phyloP scores from a whole-genome alignment of 2,113 vertebrate genomes.

The Tupaia chinensis region DNA sequence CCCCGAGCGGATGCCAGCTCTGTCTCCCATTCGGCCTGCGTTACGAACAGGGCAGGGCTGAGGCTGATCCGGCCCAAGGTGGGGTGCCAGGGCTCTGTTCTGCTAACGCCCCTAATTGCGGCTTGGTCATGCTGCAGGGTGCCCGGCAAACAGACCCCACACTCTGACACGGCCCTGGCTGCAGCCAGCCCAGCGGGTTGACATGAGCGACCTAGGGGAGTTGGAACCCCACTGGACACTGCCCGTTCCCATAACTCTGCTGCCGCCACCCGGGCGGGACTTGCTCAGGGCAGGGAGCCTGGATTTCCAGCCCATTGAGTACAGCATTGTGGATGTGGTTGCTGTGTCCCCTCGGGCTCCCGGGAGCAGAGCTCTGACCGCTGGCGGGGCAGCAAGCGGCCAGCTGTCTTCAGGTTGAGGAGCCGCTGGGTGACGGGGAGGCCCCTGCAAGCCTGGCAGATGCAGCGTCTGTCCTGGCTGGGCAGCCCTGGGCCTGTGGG shows the following conservation, averaged over 20 bases:
- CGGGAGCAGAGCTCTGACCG: rapidly evolving
- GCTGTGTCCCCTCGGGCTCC: not conserved
- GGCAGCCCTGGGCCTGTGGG: not conserved
- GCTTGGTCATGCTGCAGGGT: not conserved
- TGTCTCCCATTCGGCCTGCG: constrained; percentile 49
- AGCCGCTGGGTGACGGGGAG: not conserved
- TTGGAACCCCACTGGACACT: not conserved
- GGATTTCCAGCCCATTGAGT: not conserved
- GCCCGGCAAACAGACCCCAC: rapidly evolving
- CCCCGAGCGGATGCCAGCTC: not conserved
- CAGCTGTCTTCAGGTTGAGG: rapidly evolving
- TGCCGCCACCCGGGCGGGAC: not conserved
- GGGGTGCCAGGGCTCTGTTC: not conserved
- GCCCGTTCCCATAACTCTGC: not conserved
- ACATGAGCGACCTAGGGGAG: rapidly evolving
- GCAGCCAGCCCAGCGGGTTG: rapidly evolving
- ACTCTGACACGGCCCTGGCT: rapidly evolving
- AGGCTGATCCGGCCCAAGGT: not conserved
- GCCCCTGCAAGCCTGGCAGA: not conserved
- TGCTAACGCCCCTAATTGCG: rapidly evolving
- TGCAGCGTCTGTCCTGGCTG: not conserved
- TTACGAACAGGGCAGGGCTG: not conserved
- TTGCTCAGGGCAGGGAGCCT: not conserved
- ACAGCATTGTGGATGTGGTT: rapidly evolving
- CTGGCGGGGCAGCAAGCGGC: rapidly evolving